A percentile compares a stretch with the other conserved stretches of the same genome.
Evolutionary conservation across 2,797 vertebrate species (phyloP).

Genomic region (Acanthopagrus latus): DNA sequence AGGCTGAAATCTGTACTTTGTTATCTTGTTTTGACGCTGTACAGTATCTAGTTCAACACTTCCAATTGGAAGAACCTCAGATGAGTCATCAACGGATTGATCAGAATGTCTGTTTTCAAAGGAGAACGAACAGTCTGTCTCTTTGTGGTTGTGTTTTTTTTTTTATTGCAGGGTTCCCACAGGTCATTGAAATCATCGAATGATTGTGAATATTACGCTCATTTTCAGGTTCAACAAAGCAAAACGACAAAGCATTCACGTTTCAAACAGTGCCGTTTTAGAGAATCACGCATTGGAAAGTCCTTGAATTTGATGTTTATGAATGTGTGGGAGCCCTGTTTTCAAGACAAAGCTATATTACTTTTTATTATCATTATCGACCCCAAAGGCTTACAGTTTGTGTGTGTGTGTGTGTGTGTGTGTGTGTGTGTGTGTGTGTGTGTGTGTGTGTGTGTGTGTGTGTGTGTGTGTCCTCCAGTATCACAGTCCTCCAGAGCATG

Average conservation of each 20-base stretch:
- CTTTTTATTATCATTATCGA: conserved; percentile 8
- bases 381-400: conserved; percentile 4
- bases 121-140: not conserved
- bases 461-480: conserved; percentile 77
- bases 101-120: conserved; percentile 17
- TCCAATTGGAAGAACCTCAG: not conserved
- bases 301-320: no score
- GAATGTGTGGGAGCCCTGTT: no score
- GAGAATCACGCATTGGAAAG: no score
- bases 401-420: not conserved
- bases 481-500: conserved; percentile 99
- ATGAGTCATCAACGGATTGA: not conserved
- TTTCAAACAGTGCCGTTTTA: no score
- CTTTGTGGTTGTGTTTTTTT: not conserved
- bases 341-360: not conserved
- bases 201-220: no score
- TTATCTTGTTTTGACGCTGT: conserved; percentile 2
- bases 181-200: no score
- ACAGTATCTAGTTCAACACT: not conserved
- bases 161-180: not conserved
- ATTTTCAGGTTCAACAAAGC: no score
- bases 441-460: conserved; percentile 13
- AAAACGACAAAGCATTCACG: no score
- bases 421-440: conserved; percentile 14
- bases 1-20: not conserved